phyloP scores from a whole-genome alignment of 1,140 invertebrate genomes.

The Hylyphantes graminicola region DNA sequence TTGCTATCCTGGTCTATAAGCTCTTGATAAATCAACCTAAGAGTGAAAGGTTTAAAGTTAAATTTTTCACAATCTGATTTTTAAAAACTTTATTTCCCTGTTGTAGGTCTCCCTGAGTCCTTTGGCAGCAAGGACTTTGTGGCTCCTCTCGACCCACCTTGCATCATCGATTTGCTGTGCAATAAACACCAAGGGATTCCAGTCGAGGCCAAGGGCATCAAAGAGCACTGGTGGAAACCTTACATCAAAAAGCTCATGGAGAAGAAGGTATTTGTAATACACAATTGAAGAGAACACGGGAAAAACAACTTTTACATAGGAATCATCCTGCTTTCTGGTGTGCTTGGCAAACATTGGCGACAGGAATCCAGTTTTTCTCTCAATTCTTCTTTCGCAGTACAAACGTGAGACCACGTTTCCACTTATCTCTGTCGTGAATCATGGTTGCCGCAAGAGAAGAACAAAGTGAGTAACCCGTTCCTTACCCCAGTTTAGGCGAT shows the following conservation, averaged over 20 bases:
- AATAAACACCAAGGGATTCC: conserved; percentile 81
- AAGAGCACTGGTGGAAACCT: conserved; percentile 87
- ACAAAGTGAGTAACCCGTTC: too few relatives aligned
- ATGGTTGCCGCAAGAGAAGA: too few relatives aligned
- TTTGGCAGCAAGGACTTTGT: conserved; percentile 78
- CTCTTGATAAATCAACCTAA: too few relatives aligned
- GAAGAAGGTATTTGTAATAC: conserved; percentile 72
- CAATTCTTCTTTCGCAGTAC: too few relatives aligned
- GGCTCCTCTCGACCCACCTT: conserved; percentile 77
- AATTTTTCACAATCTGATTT: not conserved
- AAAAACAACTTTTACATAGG: too few relatives aligned
- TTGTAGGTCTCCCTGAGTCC: conserved; percentile 77
- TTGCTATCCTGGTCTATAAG: too few relatives aligned
- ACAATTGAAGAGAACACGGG: not conserved
- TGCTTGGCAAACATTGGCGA: too few relatives aligned
- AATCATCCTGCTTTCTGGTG: too few relatives aligned
- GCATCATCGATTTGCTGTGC: conserved; percentile 87
- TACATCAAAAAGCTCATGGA: conserved; percentile 84
- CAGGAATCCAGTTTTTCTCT: too few relatives aligned
- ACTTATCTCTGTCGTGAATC: too few relatives aligned
- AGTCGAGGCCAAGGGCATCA: conserved; percentile 89
- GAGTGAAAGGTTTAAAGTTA: not conserved
- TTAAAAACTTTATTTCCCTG: not conserved
- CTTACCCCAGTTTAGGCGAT: too few relatives aligned
- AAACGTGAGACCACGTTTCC: too few relatives aligned